Percentiles rank a stretch among this genome's conserved stretches.
Conservation (phyloP, 2,113 vertebrate genomes). For the Amia ocellicauda region DNA sequence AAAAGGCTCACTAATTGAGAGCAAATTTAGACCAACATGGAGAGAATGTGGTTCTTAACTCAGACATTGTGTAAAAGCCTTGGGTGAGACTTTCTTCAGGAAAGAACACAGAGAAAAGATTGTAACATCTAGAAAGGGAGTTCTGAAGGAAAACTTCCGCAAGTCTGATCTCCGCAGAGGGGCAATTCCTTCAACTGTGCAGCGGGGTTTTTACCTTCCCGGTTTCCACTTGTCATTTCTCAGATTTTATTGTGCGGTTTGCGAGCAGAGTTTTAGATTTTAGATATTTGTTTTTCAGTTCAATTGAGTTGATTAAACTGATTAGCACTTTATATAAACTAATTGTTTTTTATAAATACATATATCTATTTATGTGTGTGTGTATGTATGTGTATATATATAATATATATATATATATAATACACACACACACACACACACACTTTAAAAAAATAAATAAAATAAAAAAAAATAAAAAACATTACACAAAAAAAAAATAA, state of each 20-base stretch:
- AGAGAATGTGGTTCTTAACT: too few relatives aligned
- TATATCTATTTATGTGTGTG: conserved; percentile 45
- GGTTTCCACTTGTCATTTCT: conserved; percentile 39
- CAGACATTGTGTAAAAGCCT: too few relatives aligned
- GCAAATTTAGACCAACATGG: too few relatives aligned
- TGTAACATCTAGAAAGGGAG: conserved; percentile 9
- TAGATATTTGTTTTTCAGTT: conserved; percentile 24
- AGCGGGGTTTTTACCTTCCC: not conserved
- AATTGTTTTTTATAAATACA: conserved; percentile 51
- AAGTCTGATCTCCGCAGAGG: conserved; percentile 41
- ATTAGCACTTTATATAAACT: conserved; percentile 73
- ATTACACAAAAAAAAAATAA: too few relatives aligned
- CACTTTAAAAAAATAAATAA: too few relatives aligned
- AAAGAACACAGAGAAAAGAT: not conserved
- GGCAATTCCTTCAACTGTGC: conserved; percentile 21
- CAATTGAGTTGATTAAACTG: conserved; percentile 53
- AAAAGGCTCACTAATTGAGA: too few relatives aligned
- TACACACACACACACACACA: too few relatives aligned
- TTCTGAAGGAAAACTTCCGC: conserved; percentile 24
- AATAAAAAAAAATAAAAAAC: too few relatives aligned
- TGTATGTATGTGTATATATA: conserved; percentile 36
- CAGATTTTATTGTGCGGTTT: conserved; percentile 32
- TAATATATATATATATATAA: too few relatives aligned
- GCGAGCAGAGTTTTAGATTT: conserved; percentile 25
- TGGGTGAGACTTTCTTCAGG: not conserved